Evolutionary conservation across 2,797 vertebrate species (phyloP), one percentile per base, ranked within the genome.

Genomic region (Remorina albescens): DNA sequence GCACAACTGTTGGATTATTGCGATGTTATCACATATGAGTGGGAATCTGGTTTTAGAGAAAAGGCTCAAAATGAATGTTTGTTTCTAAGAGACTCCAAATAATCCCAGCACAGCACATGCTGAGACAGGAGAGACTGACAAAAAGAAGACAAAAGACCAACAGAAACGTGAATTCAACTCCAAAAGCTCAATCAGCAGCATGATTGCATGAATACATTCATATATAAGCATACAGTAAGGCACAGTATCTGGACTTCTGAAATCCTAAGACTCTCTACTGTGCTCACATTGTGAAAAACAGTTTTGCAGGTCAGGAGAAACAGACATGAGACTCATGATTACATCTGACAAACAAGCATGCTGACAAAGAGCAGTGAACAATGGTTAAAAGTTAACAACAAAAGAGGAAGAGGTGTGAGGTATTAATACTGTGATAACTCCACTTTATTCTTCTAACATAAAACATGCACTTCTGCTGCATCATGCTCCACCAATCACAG

Each of bases 21-120:
- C 62, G 67, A 74, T 46, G 47, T 59, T 63, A 63, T 76, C 66
- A 63, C 13, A 47, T 60, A 26, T 50, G 60, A 81, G 30, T 28
- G 23, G 7, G 30, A 16, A 39, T 65, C 50, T 19, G 15, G 39
- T 63, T 71, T 25, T n/a, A 71, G 28, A 55, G 62, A n/a, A 78
- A 66, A 66, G 15, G 26, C 53, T 51, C 28, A 36, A 56, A 64
- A 55, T 55, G 19, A 73, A 37, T 28, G 68, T 76, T 77, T 66
- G 39, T 72, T 72, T 70, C 41, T 23, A 1, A 46, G 25, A 0
- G 4, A 57, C 37, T 11, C 36, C n/a, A 56, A 56, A 63, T 53
- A 7, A 18, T 12, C 37, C 23, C 19, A 37, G 28, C 37, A 28
- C 19, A 37, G 28, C 2, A 11, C 23, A 49, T 53, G 66, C 53